Base-by-base conservation (phyloP, 2,797 vertebrate species). In the Erpetoichthys calabaricus region DNA sequence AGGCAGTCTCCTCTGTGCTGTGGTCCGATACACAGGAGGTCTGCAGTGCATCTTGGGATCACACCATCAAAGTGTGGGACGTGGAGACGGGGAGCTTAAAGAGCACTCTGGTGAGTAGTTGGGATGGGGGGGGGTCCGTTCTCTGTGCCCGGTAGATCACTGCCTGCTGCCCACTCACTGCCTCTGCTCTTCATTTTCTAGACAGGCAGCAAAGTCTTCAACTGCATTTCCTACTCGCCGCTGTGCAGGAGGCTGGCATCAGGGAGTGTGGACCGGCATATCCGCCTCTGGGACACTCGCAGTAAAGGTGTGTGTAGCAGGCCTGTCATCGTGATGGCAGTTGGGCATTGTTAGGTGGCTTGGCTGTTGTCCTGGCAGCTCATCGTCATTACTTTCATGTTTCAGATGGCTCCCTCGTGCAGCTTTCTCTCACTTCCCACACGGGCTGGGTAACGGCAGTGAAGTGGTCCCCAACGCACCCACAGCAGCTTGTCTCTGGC, bases 11-110 rank as follows among this genome's bases (percentile, higher is more conserved):
- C 7, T 92, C 91, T 0, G 90, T 97, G 50, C 76, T 99, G 10
- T 99, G 96, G 95, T 80, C 76, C 46, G 92, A 98, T 70, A 60
- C 77, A 4, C 91, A 94, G 65, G 93, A 98, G 66, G 70, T 97
- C 8, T 98, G 90, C 81, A 99, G 90, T 53, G 91, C 91, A 0
- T 98, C 96, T 0, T 98, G 96, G 95, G 95, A 99, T 71, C 95
- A 98, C 74, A 97, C 91, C 45, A 92, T 99, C 55, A 89, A 86
- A 43, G 43, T 98, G 7, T 99, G 96, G 96, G 92, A 99, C 3
- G 80, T 81, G 0, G 94, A 97, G 73, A 89, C 86, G 0, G 94
- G 91, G 49, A 66, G 60, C 57, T 72, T 85, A 66, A 98, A 94
- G 75, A 86, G 87, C 7, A 88, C 82, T 2, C 73, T 99, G 89